Evolutionary conservation across 1,140 invertebrate species (phyloP).

Genomic region (Lordiphosa clarofinis): DNA sequence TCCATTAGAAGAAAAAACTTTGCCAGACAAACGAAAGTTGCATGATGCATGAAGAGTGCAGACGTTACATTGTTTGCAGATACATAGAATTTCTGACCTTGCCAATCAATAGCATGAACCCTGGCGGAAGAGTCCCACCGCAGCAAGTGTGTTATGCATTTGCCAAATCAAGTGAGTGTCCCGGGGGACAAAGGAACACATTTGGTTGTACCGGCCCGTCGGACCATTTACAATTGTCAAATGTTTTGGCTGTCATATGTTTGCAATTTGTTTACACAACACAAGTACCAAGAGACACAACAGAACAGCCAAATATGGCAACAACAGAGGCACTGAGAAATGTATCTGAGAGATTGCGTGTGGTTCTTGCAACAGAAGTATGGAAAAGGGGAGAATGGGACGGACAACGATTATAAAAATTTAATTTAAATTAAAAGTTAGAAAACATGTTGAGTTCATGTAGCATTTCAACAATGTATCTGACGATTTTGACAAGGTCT

Average conservation of each 20-base stretch:
- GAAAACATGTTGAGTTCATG: too few relatives aligned
- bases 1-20: conserved; percentile 63
- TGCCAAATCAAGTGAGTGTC: conserved; percentile 9
- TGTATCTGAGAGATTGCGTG: conserved; percentile 42
- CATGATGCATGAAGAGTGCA: conserved; percentile 52
- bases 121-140: neutral
- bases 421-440: too few relatives aligned
- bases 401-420: too few relatives aligned
- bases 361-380: conserved; percentile 1
- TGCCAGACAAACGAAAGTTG: conserved; percentile 37
- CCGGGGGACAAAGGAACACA: conserved; percentile 27
- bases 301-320: neutral
- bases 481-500: too few relatives aligned
- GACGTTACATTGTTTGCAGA: conserved; percentile 23
- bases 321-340: conserved; percentile 22
- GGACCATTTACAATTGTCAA: conserved; percentile 75
- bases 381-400: neutral
- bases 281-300: conserved; percentile 5
- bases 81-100: conserved; percentile 36
- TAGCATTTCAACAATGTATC: too few relatives aligned
- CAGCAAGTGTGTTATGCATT: neutral
- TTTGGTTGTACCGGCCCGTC: conserved; percentile 32
- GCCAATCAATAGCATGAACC: conserved; percentile 8
- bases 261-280: conserved; percentile 77
- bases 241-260: conserved; percentile 66